Percentiles rank a stretch among this genome's conserved stretches.
Conservation (phyloP, 2,888 invertebrate genomes). For the Metellina segmentata region DNA sequence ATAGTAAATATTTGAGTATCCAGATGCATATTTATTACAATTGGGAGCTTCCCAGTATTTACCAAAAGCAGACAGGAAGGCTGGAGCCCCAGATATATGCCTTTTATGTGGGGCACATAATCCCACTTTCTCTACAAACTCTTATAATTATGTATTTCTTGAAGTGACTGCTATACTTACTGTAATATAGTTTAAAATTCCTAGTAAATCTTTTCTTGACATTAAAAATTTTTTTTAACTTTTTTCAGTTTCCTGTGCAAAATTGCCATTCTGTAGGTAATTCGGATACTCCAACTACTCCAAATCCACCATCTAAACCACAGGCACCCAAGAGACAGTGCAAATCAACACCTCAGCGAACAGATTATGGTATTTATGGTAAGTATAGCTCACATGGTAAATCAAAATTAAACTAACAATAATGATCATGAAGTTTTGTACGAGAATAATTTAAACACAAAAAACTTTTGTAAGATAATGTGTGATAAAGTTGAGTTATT, state of each 20-base stretch:
- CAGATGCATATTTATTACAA: too few species aligned
- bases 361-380: conserved; percentile 66
- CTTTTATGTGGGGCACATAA: not conserved
- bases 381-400: not conserved
- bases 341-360: conserved; percentile 28
- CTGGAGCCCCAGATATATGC: too few species aligned
- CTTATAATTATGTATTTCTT: not conserved
- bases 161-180: too few species aligned
- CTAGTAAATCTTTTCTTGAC: too few species aligned
- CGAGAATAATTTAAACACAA: too few species aligned
- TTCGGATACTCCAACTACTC: conserved; percentile 15
- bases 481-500: too few species aligned
- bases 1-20: too few species aligned
- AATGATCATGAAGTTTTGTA: too few species aligned
- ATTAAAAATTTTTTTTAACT: not conserved
- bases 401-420: too few species aligned
- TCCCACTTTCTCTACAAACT: not conserved
- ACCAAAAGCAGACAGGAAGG: too few species aligned
- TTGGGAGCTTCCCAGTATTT: too few species aligned
- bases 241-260: conserved; percentile 52
- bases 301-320: conserved; percentile 40
- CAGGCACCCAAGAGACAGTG: conserved; percentile 73
- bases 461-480: too few species aligned
- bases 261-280: conserved; percentile 30
- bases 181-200: not conserved